These are phyloP conservation scores for Coenonympha arcania DNA, from an alignment of 2,888 invertebrate genomes.

Conservation along the genomic window DNA sequence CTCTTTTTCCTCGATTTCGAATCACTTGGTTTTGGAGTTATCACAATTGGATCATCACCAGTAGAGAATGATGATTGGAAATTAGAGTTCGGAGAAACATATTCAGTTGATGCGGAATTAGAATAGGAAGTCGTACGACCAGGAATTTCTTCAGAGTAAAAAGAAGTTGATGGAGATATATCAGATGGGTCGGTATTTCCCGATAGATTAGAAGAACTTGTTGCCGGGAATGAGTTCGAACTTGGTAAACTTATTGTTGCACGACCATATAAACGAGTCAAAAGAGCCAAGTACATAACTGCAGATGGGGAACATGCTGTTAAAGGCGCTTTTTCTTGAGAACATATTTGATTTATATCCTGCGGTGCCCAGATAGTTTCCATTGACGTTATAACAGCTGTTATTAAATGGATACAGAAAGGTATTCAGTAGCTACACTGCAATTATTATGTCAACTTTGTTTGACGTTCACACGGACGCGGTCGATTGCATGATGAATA, in stretches of 20 bases:
- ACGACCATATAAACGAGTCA: background rate
- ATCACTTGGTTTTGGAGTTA: background rate
- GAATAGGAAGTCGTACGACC: background rate
- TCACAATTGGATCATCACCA: background rate
- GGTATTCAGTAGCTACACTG: background rate
- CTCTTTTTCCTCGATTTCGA: slow-evolving; percentile 36
- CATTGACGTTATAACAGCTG: no score
- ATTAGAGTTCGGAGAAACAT: background rate
- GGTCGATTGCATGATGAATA: background rate
- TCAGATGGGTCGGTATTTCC: background rate
- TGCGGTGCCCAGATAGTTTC: background rate
- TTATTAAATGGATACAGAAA: no score
- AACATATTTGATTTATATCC: background rate
- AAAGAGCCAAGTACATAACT: background rate
- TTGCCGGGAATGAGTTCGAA: background rate
- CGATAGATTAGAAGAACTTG: background rate
- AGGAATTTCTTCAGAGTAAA: no score
- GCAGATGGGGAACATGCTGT: background rate
- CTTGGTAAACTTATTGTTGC: slow-evolving; percentile 3
- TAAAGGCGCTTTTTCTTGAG: background rate
- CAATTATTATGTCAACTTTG: background rate
- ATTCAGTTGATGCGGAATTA: background rate
- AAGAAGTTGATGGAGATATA: no score
- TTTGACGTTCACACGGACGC: background rate
- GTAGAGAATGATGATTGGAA: background rate